Evolutionary conservation across 2,888 invertebrate genomes (phyloP).

Genomic region (Teleiodes luculella): DNA sequence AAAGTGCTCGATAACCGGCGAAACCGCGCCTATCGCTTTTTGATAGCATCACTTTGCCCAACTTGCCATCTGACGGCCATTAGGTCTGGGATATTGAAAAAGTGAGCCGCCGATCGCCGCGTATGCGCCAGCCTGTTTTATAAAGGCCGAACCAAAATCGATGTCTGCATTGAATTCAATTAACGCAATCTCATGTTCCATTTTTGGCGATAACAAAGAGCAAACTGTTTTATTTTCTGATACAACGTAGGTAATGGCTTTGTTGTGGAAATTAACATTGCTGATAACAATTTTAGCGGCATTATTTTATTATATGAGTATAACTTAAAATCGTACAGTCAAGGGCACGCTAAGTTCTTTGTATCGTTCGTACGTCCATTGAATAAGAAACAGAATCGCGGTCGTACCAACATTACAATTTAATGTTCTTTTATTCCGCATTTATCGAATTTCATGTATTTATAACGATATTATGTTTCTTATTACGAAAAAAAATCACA

Average conservation of each 20-base stretch:
- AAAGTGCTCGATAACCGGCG: slow-evolving; percentile 75
- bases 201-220: not conserved
- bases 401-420: too few relatives aligned
- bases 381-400: too few relatives aligned
- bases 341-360: too few relatives aligned
- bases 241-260: not conserved
- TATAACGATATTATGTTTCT: too few relatives aligned
- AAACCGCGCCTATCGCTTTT: slow-evolving; percentile 76
- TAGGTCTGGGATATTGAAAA: slow-evolving; percentile 76
- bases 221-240: not conserved
- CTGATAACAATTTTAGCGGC: too few relatives aligned
- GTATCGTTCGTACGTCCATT: too few relatives aligned
- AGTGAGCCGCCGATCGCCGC: slow-evolving; percentile 56
- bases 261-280: too few relatives aligned
- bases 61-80: slow-evolving; percentile 77
- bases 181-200: slow-evolving; percentile 6
- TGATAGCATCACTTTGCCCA: slow-evolving; percentile 78
- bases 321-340: too few relatives aligned
- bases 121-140: slow-evolving; percentile 2
- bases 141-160: slow-evolving; percentile 1
- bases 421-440: too few relatives aligned
- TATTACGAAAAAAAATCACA: too few relatives aligned
- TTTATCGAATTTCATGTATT: too few relatives aligned
- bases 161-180: slow-evolving; percentile 6
- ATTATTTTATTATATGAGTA: too few relatives aligned